phyloP scores from a whole-genome alignment of 2,113 vertebrate species.

The Oophaga pumilio region DNA sequence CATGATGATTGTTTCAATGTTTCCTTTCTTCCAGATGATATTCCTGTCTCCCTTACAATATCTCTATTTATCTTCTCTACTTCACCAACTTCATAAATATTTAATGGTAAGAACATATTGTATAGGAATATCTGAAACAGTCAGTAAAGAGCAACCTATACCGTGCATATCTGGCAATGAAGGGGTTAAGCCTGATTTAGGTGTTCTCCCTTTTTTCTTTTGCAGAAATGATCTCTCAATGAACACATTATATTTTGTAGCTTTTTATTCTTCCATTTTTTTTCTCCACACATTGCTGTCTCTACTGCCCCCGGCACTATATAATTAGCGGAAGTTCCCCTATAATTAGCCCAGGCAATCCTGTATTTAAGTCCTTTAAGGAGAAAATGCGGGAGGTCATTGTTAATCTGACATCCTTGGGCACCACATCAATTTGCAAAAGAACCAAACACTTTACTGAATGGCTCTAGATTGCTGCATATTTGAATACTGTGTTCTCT shows the following conservation, averaged over 20 bases:
- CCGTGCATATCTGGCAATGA: not conserved
- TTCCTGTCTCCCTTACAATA: not conserved
- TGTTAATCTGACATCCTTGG: slow-evolving; percentile 7
- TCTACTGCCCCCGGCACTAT: slow-evolving; percentile 29
- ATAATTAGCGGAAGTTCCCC: slow-evolving; percentile 44
- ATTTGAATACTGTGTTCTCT: not conserved
- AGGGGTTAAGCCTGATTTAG: not conserved
- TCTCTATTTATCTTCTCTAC: slow-evolving; percentile 19
- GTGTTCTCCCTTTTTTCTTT: not conserved
- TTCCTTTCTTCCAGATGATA: not conserved
- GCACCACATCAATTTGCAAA: not conserved
- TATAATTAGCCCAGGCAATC: slow-evolving; percentile 31
- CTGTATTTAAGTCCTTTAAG: slow-evolving; percentile 18
- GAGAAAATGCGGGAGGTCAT: slow-evolving; percentile 4
- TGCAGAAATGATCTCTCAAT: not conserved
- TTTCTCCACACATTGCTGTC: not conserved
- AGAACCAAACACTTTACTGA: not conserved
- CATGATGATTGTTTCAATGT: not conserved
- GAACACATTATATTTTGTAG: not conserved
- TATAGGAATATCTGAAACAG: slow-evolving; percentile 20
- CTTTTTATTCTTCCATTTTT: not conserved
- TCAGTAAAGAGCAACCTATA: slow-evolving; percentile 9
- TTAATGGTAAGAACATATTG: slow-evolving; percentile 24
- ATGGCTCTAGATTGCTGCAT: not conserved
- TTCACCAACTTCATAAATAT: slow-evolving; percentile 38